phyloP scores from a whole-genome alignment of 2,797 vertebrate genomes.

The Melopsittacus undulatus region DNA sequence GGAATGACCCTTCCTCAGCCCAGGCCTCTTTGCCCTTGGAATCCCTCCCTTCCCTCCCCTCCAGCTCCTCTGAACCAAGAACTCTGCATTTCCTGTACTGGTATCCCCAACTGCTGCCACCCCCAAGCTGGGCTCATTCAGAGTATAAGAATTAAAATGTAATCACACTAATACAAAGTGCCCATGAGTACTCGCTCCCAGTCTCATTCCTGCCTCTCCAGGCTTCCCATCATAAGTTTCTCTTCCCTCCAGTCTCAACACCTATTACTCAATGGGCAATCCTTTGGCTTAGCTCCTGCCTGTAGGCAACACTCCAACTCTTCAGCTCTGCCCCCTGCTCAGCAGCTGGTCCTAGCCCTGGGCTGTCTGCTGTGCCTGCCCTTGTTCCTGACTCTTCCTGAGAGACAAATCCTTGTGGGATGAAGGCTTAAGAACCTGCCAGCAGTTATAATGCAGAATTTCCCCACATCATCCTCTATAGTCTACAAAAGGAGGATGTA shows the following conservation, averaged over 20 bases:
- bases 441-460: neutral
- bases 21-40: neutral
- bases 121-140: neutral
- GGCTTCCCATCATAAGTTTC: neutral
- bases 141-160: fast-evolving
- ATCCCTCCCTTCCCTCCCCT: neutral
- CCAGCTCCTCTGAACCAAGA: neutral
- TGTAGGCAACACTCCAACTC: neutral
- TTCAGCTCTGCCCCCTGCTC: neutral
- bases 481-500: neutral
- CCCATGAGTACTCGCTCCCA: fast-evolving
- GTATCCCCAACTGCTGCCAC: fast-evolving
- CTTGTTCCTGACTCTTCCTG: neutral
- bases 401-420: neutral
- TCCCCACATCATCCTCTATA: neutral
- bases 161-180: neutral
- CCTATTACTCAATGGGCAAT: fast-evolving
- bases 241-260: neutral
- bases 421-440: neutral
- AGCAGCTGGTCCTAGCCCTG: neutral
- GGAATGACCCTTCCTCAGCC: neutral
- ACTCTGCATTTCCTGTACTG: neutral
- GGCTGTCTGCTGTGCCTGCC: neutral
- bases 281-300: neutral
- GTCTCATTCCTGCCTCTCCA: fast-evolving